Percentiles rank a stretch among this genome's conserved stretches.
These are phyloP conservation scores for Phalacrocorax pelagicus DNA, from an alignment of 2,113 vertebrate species.

Conservation along the genomic window DNA sequence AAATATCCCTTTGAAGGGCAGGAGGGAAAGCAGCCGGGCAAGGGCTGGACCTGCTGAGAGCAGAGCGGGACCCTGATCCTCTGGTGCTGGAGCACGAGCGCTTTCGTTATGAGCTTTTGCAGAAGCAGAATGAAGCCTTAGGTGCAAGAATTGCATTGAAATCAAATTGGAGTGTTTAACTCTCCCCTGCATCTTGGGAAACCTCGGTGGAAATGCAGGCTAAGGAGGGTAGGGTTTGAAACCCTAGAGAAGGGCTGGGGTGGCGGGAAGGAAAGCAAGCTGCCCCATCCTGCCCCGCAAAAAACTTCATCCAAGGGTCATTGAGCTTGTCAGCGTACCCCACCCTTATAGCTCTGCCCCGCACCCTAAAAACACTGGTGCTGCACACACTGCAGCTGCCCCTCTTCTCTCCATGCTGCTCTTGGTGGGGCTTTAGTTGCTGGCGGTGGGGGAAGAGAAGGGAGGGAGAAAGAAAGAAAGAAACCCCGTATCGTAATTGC, in stretches of 20 bases:
- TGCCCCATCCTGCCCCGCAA: neutral
- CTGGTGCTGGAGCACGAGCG: neutral
- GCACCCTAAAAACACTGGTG: neutral
- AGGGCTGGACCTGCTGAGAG: neutral
- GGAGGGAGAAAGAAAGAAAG: neutral
- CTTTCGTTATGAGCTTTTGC: neutral
- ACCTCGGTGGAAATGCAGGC: neutral
- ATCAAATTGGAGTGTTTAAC: constrained; percentile 4
- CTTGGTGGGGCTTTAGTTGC: neutral
- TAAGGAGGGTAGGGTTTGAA: neutral
- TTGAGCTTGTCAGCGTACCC: neutral
- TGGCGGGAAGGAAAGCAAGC: neutral
- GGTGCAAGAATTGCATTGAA: neutral
- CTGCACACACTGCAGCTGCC: fast-evolving
- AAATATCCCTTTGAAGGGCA: neutral
- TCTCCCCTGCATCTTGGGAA: neutral
- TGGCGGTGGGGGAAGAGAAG: neutral
- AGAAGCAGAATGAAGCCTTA: constrained; percentile 10
- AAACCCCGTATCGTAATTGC: constrained; percentile 46
- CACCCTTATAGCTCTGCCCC: neutral
- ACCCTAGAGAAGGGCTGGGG: neutral
- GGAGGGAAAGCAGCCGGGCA: neutral
- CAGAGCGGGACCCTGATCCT: fast-evolving
- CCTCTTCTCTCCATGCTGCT: neutral
- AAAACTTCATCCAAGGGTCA: neutral